Percentiles rank a stretch among this genome's conserved stretches.
These are phyloP conservation scores for Tyto alba DNA, from an alignment of 2,113 vertebrate genomes.

Conservation along the genomic window DNA sequence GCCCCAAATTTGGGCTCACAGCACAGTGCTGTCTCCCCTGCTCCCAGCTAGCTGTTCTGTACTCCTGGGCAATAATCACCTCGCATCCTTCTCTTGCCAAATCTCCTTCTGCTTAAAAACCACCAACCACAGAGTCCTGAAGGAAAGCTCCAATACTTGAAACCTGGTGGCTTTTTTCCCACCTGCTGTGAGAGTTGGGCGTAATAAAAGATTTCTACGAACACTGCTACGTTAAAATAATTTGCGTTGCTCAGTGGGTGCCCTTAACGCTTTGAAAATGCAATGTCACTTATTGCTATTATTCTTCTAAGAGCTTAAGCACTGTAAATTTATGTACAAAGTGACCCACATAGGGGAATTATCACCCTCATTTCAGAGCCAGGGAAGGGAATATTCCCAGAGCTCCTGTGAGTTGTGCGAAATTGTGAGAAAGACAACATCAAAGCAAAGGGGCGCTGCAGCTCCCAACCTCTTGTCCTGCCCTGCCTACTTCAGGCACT, in stretches of 20 bases:
- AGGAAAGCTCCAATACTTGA: not conserved
- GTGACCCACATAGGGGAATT: not conserved
- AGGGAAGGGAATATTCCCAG: not conserved
- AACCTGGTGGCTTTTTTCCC: not conserved
- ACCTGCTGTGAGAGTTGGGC: not conserved
- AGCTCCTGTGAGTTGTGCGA: not conserved
- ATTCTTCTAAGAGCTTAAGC: not conserved
- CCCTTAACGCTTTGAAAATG: not conserved
- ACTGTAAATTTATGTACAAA: not conserved
- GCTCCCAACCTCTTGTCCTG: not conserved
- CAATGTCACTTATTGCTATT: not conserved
- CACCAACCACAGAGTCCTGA: not conserved
- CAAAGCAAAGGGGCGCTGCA: not conserved
- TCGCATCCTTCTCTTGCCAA: not conserved
- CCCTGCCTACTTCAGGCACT: not conserved
- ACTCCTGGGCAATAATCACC: not conserved
- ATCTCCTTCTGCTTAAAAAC: not conserved
- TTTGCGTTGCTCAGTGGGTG: not conserved
- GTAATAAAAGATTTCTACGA: not conserved
- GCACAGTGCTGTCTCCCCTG: not conserved
- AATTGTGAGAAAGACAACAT: not conserved
- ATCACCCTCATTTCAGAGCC: not conserved
- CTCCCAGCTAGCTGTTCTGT: not conserved
- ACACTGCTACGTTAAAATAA: not conserved
- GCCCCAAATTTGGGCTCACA: not conserved